Evolutionary conservation across 2,113 vertebrate genomes (phyloP), one percentile per base, ranked within the genome.

Genomic region (Gnathonemus longibarbis): DNA sequence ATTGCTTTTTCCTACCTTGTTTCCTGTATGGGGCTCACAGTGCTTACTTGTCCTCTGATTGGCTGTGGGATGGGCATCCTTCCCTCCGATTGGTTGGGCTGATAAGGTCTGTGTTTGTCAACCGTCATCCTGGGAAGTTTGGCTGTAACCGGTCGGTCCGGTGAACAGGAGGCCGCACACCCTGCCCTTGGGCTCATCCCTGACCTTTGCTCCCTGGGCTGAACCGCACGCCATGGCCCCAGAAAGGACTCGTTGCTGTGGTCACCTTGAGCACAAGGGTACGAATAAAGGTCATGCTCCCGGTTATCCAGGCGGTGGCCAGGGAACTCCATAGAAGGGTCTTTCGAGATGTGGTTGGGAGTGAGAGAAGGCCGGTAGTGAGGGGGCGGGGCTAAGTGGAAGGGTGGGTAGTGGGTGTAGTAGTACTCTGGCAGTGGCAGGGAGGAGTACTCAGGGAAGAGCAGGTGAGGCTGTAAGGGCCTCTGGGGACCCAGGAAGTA

Each of bases 171-270:
- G 35, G 98, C 98, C 0, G 98, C 97, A 0, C 96, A 98, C 15
- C 97, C 98, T 0, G 96, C 97, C 0, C 96, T 96, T 0, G 98
- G 98, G 91, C 98, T 99, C 94, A 97, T 96, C 89, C 98, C 96
- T 46, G 96, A 96, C 17, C 95, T 95, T 52, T 96, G 93, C 85
- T 98, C 96, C 4, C 93, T 94, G 88, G 93, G 94, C 74, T 93
- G 93, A n/a, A 90, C 91, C 0, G 92, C 90, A 86, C 85, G 88
- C 91, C 62, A 92, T 91, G 50, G 35, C 74, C 91, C 93, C 85
- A 93, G 89, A 90, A 90, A 93, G 89, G 80, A 91, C 84, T 95
- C 96, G 74, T 94, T 94, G 11, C 95, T 94, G 88, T 94, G 91
- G n/a, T 93, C 95, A n/a, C 83, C 15, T 77, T 19, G 45, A 2